Evolutionary conservation across 2,113 vertebrate genomes (phyloP).

Genomic region (Cranoglanis bouderius): DNA sequence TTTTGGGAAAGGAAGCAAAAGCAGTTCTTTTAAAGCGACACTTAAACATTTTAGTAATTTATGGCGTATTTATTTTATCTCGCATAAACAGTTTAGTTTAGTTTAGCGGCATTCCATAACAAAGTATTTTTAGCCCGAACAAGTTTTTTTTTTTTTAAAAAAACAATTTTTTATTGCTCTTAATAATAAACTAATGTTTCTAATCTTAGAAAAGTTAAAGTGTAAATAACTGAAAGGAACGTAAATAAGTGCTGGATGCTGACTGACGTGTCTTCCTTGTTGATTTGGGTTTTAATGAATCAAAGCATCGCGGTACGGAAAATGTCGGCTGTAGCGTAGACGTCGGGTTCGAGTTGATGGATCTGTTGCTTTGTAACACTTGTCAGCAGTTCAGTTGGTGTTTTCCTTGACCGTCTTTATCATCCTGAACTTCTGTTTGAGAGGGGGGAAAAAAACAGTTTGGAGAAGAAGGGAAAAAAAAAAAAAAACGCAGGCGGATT

Average conservation of each 20-base stretch:
- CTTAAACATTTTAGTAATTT: background rate
- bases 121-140: background rate
- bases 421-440: slow-evolving; percentile 35
- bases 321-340: background rate
- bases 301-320: background rate
- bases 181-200: background rate
- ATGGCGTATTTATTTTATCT: background rate
- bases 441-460: background rate
- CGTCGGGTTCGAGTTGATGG: background rate
- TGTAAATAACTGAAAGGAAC: background rate
- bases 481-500: slow-evolving; percentile 1
- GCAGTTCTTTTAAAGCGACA: background rate
- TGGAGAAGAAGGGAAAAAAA: too few species aligned
- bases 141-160: too few species aligned
- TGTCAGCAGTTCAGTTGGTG: slow-evolving; percentile 38
- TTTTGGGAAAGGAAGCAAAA: background rate
- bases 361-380: slow-evolving; percentile 33
- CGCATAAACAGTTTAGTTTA: background rate
- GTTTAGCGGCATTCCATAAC: background rate
- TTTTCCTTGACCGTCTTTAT: slow-evolving; percentile 39
- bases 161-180: background rate
- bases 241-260: background rate
- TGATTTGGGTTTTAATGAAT: background rate
- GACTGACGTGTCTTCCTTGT: too few species aligned
- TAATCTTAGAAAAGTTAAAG: background rate